Conservation (phyloP, 1,140 invertebrate genomes). For the Pseudomyrmex flavicornis region DNA sequence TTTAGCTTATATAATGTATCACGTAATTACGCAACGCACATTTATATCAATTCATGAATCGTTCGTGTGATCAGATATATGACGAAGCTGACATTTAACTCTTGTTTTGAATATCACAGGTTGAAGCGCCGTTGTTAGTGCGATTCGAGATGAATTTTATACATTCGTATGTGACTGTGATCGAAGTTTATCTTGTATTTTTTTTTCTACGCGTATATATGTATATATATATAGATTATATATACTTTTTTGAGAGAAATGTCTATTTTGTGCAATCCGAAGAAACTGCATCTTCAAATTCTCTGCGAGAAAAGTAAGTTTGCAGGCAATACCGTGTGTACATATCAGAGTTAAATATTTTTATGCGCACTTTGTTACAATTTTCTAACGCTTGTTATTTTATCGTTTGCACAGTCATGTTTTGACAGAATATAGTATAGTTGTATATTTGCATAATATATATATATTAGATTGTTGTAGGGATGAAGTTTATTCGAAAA, state of each 20-base stretch:
- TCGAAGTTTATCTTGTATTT: constrained; percentile 61
- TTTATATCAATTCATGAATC: not conserved
- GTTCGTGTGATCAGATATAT: constrained; percentile 16
- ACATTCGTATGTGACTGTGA: constrained; percentile 60
- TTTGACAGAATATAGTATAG: constrained; percentile 10
- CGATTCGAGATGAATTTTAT: constrained; percentile 40
- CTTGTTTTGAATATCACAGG: constrained; percentile 33
- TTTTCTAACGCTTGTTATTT: constrained; percentile 57
- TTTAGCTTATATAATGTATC: no score
- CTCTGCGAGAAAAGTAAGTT: constrained; percentile 16
- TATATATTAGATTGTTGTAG: constrained; percentile 21
- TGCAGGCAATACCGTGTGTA: constrained; percentile 50
- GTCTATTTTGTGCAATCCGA: not conserved
- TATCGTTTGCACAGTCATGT: constrained; percentile 51
- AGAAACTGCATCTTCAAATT: not conserved
- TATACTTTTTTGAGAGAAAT: not conserved
- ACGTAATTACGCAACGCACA: not conserved
- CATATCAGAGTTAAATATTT: constrained; percentile 30
- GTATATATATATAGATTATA: constrained; percentile 33
- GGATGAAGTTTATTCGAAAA: constrained; percentile 8
- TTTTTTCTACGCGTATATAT: constrained; percentile 34
- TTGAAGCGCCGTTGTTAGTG: constrained; percentile 8
- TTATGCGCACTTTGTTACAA: constrained; percentile 32
- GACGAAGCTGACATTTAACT: constrained; percentile 32
- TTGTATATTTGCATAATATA: constrained; percentile 58